Base-by-base conservation (phyloP, 2,797 vertebrate genomes). In the Oreochromis grahami region DNA sequence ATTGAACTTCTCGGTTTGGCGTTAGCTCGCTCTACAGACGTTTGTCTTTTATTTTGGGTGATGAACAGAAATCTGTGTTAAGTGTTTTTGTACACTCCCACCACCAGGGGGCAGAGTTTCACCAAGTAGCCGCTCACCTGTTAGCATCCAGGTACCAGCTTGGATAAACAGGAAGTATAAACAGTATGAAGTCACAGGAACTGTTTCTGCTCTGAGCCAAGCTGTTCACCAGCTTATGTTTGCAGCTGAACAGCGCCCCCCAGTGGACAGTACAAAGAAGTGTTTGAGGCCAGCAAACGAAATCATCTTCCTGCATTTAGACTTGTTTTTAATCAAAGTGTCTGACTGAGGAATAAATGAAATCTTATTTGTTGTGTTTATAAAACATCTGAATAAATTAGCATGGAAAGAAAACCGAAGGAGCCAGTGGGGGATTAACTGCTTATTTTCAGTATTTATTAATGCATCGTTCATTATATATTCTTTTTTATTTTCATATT, bases 301-400 rank as follows among this genome's bases (percentile, higher is more conserved):
- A 29, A 29, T 72, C 24, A 12, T 26, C 13, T 41, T 68, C n/a
- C n/a, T 68, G 63, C 5, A 24, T 68, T 15, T 10, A 15, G 36
- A 70, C 38, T 8, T 26, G 38, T 43, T 24, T 68, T 14, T 41
- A 68, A 68, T 63, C 2, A 41, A 68, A 41, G 13, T 65, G 34
- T 21, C 17, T 65, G 19, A 65, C 21, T 6, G 0, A 68, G n/a
- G 17, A 68, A 43, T 24, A 24, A 0, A 15, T 68, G 3, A 43
- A 24, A 9, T 21, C n/a, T 24, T 41, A 41, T 24, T 9, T 41
- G 36, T 9, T 36, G 56, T 60, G 36, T 65, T 41, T 41, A 43
- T 13, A 24, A 43, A 68, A 43, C 63, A 68, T 68, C 63, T 26
- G 38, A 68, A 68, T 68, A 24, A 68, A 68, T 68, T 12, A 41